Base-by-base conservation (phyloP, 2,888 invertebrate species). In the Cryptophagus acutangulus region DNA sequence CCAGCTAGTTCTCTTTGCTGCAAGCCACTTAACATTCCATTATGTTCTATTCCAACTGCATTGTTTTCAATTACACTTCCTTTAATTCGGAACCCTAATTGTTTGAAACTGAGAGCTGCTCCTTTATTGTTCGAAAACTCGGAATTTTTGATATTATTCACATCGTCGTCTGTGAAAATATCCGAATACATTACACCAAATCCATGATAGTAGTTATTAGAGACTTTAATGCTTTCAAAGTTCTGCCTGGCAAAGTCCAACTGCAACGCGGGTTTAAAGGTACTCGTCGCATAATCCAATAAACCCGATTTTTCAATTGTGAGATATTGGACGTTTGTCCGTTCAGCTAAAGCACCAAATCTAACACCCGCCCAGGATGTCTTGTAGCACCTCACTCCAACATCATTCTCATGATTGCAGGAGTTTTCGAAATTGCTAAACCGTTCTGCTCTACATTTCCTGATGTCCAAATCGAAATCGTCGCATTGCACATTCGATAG, bases 311-410 rank as follows among this genome's bases (percentile, higher is more conserved):
- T 84, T 69, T 95, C 92, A 30, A 96, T 81, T 2, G 85, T 87
- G 3, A 93, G 78, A 55, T 84, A 90, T 63, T 92, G 90, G 46
- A 96, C 73, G 61, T 90, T 87, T 13, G 88, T 84, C 54, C 90
- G 75, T 62, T 90, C 88, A 1, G 95, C 85, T 38, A 92, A 73
- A 39, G 91, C 87, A 26, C 94, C 90, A 53, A 95, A 84, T 52
- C 95, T 75, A 1, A 96, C 72, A 1, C 96, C 96, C 1, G 94
- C 92, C 96, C 96, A 96, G 20, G 89, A 88, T 0, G 88, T 87
- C 56, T 87, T 87, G 51, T 90, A 88, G 61, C 94, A 94, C 48
- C 87, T 75, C 24, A 94, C 76, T 0, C 92, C 91, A 8, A 93
- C 92, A 61, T 92, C 91, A 61, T 86, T 82, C 17, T 87, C 84